Base-by-base conservation (phyloP, 2,888 invertebrate species). In the Mayetiola destructor region DNA sequence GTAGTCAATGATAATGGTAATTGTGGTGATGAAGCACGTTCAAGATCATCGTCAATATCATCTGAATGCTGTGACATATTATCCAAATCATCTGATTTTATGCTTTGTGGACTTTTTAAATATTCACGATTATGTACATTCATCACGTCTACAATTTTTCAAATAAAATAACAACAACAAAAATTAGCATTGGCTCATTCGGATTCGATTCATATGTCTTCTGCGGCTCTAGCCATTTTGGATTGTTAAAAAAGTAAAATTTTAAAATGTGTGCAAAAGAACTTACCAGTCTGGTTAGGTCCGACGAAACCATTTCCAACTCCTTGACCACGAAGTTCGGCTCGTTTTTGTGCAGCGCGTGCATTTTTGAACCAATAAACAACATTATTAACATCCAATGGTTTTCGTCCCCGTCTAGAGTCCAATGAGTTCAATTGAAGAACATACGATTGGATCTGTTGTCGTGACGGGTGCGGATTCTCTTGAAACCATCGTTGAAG, bases 321-420 rank as follows among this genome's bases (percentile, higher is more conserved):
- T 0, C 68, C 67, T 30, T 42, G 35, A 55, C 85, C 78, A 61
- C 87, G 76, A 66, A 85, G 76, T 73, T 92, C 91, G 2, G 92
- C 92, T 40, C 95, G 78, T 67, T 95, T 92, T 69, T 92, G 90
- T 1, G 94, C 94, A 1, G 96, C 96, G 56, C 97, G 79, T 0
- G 96, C 95, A 68, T 96, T 96, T 71, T 96, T 95, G 74, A 99
- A 99, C 92, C 92, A 92, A 67, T 92, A 92, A 16, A 94, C 93
- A 16, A 95, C 93, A 68, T 95, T 95, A 67, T 93, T 93, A 4
- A 95, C 86, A 71, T 96, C 95, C 56, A 96, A 75, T 0, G 94
- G 94, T 67, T 95, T 93, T 54, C 95, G 78, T 1, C 94, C 95
- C 56, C 90, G 80, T 40, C 96, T 80, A 56, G 94, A 95, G 67